Evolutionary conservation across 2,113 vertebrate species (phyloP), one percentile per base, ranked within the genome.

Genomic region (Bufo gargarizans): DNA sequence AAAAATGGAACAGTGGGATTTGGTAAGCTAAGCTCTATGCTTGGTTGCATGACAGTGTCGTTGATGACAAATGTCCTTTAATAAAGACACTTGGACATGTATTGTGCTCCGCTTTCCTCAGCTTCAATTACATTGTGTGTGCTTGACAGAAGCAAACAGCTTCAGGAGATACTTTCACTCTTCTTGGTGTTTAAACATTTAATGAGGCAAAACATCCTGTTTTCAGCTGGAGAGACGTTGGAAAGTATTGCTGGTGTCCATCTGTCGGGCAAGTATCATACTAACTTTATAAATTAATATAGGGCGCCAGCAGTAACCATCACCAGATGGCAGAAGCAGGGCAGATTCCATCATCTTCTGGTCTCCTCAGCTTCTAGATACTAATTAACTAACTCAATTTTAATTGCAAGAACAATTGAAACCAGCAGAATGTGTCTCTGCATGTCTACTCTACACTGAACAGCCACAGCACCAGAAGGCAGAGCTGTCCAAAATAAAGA

Each of bases 141-240:
- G n/a, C n/a, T 55, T 71, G 82, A 47, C 83, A 74, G 69, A 11
- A 56, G 77, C 53, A 17, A 58, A 82, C 71, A 69, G 86, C 33
- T 81, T 71, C 65, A 71, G 82, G 53, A 81, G 86, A 74, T 59
- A 22, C 77, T 72, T 87, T 81, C 86, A 82, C 63, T 85, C 71
- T 76, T 56, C 33, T 81, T 81, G 77, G 67, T 81, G 53, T 82
- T 63, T 82, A 56, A 82, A 63, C 33, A n/a, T 49, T 88, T 72
- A 88, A 88, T 76, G 86, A 88, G 58, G 56, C 67, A 88, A 88
- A 88, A 88, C 87, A 88, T 88, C 80, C 80, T 77, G 86, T 83
- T 83, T 43, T 63, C 69, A 65, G 80, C 63, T 45, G 56, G 47
- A 83, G 58, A 76, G 69, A 63, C 9, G 16, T 63, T 82, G 84